These are phyloP conservation scores for Cephus spinipes DNA, from an alignment of 2,888 invertebrate species.

Conservation along the genomic window DNA sequence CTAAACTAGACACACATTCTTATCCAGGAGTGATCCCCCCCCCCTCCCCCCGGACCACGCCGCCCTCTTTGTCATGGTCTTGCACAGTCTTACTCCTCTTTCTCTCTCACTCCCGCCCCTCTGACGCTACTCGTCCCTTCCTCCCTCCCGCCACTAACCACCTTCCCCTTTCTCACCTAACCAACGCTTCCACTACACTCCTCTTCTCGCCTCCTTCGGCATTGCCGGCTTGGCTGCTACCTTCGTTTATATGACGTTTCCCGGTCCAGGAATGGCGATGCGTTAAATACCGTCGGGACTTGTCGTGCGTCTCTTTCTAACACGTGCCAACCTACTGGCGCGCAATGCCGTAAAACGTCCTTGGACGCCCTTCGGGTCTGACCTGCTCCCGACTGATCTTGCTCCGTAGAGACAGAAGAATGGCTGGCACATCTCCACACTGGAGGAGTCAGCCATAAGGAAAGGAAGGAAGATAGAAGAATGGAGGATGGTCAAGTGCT, in stretches of 20 bases:
- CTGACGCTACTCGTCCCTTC: slow-evolving; percentile 29
- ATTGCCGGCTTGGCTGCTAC: not conserved
- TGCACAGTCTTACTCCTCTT: not conserved
- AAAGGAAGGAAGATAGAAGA: not conserved
- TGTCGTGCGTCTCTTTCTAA: not conserved
- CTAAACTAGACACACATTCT: slow-evolving; percentile 68
- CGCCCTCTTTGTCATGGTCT: slow-evolving; percentile 1
- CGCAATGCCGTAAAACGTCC: not conserved
- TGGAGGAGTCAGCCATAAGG: too few species aligned
- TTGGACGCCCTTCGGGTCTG: not conserved
- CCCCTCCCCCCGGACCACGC: not conserved
- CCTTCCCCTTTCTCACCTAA: slow-evolving; percentile 1
- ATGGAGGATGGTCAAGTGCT: not conserved
- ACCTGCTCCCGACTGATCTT: not conserved
- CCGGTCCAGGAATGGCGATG: not conserved
- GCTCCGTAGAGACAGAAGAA: not conserved
- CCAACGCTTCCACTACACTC: not conserved
- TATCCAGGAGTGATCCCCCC: slow-evolving; percentile 48
- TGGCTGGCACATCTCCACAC: not conserved
- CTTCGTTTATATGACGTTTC: not conserved
- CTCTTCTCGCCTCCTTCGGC: not conserved
- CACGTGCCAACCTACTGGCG: not conserved
- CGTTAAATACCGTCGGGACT: not conserved
- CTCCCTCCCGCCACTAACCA: slow-evolving; percentile 9
- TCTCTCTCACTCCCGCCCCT: slow-evolving; percentile 33